Percentiles rank a stretch among this genome's conserved stretches.
Conservation (phyloP, 2,888 invertebrate genomes). For the Epistrophe grossulariae region DNA sequence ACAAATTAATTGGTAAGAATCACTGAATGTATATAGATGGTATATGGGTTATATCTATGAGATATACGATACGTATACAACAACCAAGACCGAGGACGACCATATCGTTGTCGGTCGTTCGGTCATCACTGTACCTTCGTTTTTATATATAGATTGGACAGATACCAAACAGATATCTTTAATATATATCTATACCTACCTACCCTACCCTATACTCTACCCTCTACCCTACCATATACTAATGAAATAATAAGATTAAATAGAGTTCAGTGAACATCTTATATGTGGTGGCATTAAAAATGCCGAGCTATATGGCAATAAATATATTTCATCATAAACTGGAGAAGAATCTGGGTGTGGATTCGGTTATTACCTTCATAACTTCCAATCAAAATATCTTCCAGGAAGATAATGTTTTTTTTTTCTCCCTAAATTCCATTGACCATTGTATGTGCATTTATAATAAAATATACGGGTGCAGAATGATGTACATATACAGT, state of each 20-base stretch:
- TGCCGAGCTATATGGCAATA: conserved; percentile 40
- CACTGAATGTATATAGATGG: conserved; percentile 50
- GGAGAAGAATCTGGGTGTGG: conserved; percentile 46
- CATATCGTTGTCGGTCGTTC: background rate
- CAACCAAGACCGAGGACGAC: background rate
- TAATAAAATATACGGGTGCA: conserved; percentile 1
- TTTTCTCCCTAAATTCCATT: conserved; percentile 1
- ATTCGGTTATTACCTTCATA: conserved; percentile 60
- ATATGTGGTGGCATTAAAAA: conserved; percentile 1
- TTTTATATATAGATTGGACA: conserved; percentile 14
- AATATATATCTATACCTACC: background rate
- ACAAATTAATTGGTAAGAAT: conserved; percentile 75
- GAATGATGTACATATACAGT: background rate
- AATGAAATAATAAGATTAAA: conserved; percentile 74
- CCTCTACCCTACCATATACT: conserved; percentile 5
- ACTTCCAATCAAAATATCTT: conserved; percentile 55
- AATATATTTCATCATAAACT: conserved; percentile 58
- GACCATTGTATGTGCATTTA: background rate
- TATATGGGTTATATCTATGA: background rate
- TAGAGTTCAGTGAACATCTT: conserved; percentile 68
- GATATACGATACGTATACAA: background rate
- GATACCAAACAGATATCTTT: conserved; percentile 7
- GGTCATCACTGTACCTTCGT: background rate
- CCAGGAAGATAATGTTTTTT: conserved; percentile 14
- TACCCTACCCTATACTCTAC: too few species aligned